Evolutionary conservation across 2,888 invertebrate genomes (phyloP).

Genomic region (Esperia sulphurella): DNA sequence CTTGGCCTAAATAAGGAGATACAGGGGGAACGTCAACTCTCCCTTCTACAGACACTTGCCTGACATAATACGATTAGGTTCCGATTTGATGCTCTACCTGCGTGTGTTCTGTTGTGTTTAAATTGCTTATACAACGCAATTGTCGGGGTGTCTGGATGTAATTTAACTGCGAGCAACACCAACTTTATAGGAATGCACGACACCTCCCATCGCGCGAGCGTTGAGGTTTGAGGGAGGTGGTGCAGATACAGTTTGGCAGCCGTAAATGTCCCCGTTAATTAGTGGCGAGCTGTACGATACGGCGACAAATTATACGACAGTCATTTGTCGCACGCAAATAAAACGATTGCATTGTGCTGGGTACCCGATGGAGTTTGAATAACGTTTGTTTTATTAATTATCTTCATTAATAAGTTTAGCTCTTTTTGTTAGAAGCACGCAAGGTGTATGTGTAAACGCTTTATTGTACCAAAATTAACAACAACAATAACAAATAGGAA

Average conservation of each 20-base stretch:
- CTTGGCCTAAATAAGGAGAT: slow-evolving; percentile 44
- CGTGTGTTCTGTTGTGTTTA: slow-evolving; percentile 5
- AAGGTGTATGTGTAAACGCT: no score
- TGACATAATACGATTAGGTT: neutral
- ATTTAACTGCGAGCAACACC: slow-evolving; percentile 26
- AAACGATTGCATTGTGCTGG: slow-evolving; percentile 26
- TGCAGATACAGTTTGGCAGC: slow-evolving; percentile 56
- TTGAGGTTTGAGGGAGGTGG: slow-evolving; percentile 30
- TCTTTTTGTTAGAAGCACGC: no score
- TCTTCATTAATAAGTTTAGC: neutral
- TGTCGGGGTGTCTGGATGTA: slow-evolving; percentile 17
- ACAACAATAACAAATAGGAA: no score
- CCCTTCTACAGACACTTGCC: neutral
- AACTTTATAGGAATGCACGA: slow-evolving; percentile 29
- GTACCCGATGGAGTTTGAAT: neutral
- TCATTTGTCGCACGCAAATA: slow-evolving; percentile 51
- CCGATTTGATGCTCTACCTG: neutral
- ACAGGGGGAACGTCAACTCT: neutral
- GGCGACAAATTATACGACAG: slow-evolving; percentile 63
- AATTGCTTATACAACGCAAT: slow-evolving; percentile 8
- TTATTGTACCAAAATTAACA: no score
- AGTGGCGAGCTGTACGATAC: slow-evolving; percentile 58
- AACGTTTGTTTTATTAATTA: neutral
- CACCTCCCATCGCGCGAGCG: slow-evolving; percentile 6
- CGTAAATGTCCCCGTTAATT: slow-evolving; percentile 69